Evolutionary conservation across 2,888 invertebrate species (phyloP), one percentile per base, ranked within the genome.

Genomic region (Drosophila fulvimacula): DNA sequence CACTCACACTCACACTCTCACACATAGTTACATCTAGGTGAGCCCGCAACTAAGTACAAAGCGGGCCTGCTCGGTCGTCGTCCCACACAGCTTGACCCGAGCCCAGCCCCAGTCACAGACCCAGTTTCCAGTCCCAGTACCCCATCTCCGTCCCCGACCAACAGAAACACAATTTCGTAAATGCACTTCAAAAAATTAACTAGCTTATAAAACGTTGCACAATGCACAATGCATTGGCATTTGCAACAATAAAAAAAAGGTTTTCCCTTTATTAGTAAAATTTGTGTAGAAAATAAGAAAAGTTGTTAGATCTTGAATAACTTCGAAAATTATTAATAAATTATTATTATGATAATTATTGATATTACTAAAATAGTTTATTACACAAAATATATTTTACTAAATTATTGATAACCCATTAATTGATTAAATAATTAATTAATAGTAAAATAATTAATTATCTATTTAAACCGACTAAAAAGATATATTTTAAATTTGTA

Each of bases 11-110:
- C 48, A 48, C 44, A 56, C 42, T 49, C 41, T 46, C 41, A 48
- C 38, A 65, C 34, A 44, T 44, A 66, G 21, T 38, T 27, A 64
- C 64, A 75, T 75, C 59, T 61, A 63, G 72, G 52, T 71, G 38
- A 60, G 72, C 34, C 42, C 49, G 38, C 66, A 64, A 57, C 73
- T 49, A 64, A 73, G 55, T 68, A 63, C 44, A 59, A 44, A 63
- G 59, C 67, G 62, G 48, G 56, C 30, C 39, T 38, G 55, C 48
- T n/a, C 30, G 30, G 48, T n/a, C 30, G 30, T 62, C 67, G 58
- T 52, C 66, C 61, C 67, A 67, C 44, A 39, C 63, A 32, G 63
- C 44, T 63, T 70, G 71, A 62, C 62, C 58, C 66, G 24, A 59
- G 51, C 55, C 36, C 52, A 56, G 62, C 46, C 60, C 62, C 60